These are phyloP conservation scores for Peromyscus melanophrys DNA, from an alignment of 2,797 vertebrate species.

Conservation along the genomic window DNA sequence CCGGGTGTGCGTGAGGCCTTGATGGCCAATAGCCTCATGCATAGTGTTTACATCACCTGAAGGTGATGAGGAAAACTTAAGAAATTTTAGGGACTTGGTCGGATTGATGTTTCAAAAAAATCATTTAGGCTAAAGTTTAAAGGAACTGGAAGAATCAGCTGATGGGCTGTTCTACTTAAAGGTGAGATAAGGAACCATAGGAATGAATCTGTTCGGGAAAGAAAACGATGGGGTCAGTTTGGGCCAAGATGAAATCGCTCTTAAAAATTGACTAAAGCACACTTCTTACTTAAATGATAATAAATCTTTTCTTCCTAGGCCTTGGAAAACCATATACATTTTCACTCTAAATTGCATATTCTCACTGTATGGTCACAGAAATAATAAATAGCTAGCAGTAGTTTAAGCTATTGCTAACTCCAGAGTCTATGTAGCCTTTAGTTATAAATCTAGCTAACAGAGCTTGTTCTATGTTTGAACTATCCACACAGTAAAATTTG, in stretches of 20 bases:
- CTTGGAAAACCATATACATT: not conserved
- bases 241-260: not conserved
- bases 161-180: not conserved
- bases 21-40: not conserved
- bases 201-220: constrained; percentile 1
- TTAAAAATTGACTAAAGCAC: not conserved
- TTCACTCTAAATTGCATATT: not conserved
- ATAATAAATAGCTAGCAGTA: not conserved
- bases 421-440: not conserved
- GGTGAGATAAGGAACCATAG: not conserved
- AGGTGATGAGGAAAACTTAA: not conserved
- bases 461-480: constrained; percentile 5
- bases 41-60: not conserved
- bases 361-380: not conserved
- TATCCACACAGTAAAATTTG: constrained; percentile 3
- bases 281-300: not conserved
- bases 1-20: not conserved
- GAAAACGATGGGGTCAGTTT: not conserved
- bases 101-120: constrained; percentile 14
- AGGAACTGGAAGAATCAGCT: not conserved
- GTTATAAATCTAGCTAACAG: not conserved
- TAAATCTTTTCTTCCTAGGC: not conserved
- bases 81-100: constrained; percentile 34
- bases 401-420: not conserved
- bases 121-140: not conserved